Evolutionary conservation across 2,888 invertebrate species (phyloP).

Genomic region (Drosophila colorata): DNA sequence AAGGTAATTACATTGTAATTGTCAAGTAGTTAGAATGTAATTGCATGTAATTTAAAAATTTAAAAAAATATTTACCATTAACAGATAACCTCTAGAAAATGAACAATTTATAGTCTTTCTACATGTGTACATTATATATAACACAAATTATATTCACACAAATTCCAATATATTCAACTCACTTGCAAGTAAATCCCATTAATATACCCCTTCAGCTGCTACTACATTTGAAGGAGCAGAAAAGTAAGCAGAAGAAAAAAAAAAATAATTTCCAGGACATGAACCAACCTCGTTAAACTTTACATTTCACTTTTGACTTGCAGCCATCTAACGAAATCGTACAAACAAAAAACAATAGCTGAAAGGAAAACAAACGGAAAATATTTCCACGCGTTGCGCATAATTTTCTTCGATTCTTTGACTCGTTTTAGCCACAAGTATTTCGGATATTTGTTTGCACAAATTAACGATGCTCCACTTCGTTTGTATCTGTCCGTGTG

Average conservation of each 20-base stretch:
- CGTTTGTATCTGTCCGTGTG: constrained; percentile 37
- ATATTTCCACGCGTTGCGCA: constrained; percentile 49
- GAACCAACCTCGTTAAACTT: constrained; percentile 37
- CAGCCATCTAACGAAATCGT: constrained; percentile 14
- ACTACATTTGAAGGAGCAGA: not conserved
- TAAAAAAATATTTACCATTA: no score
- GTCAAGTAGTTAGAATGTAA: not conserved
- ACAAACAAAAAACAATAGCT: not conserved
- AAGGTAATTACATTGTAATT: not conserved
- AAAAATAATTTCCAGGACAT: constrained; percentile 28
- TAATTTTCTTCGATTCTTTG: constrained; percentile 57
- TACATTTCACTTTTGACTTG: constrained; percentile 64
- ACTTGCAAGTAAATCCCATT: no score
- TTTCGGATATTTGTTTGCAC: constrained; percentile 69
- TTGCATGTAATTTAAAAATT: no score
- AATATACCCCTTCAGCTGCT: constrained; percentile 1
- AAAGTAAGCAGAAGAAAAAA: constrained; percentile 3
- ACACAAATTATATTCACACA: no score
- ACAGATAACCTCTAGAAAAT: not conserved
- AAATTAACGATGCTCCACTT: constrained; percentile 74
- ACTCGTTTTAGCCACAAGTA: constrained; percentile 29
- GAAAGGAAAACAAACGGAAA: constrained; percentile 5
- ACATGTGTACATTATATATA: no score
- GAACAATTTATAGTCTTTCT: not conserved
- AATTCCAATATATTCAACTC: no score